Percentiles rank a stretch among this genome's conserved stretches.
Evolutionary conservation across 2,888 invertebrate genomes (phyloP).

Genomic region (Rugalucina vietnamica): DNA sequence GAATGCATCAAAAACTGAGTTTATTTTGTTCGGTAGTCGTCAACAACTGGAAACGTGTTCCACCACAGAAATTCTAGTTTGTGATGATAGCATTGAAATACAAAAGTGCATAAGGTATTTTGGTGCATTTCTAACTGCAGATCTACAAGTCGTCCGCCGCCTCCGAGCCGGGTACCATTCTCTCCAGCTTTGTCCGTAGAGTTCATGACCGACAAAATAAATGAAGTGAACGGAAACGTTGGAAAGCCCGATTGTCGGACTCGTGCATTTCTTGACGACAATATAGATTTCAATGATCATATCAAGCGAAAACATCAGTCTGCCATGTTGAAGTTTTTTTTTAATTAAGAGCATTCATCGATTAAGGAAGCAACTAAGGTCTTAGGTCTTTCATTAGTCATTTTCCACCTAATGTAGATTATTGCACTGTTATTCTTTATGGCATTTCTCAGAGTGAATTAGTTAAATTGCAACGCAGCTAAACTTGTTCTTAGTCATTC

Average conservation of each 20-base stretch:
- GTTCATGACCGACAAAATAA: too few species aligned
- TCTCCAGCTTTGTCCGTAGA: too few species aligned
- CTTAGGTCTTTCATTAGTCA: background rate
- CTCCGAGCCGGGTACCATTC: too few species aligned
- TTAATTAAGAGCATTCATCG: too few species aligned
- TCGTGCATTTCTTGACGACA: constrained; percentile 12
- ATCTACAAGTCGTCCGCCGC: too few species aligned
- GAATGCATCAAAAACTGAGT: constrained; percentile 28
- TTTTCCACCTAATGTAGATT: background rate
- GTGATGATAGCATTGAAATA: background rate
- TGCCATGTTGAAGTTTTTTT: background rate
- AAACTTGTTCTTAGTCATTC: too few species aligned
- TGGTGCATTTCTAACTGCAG: constrained; percentile 29
- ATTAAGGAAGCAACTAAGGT: background rate
- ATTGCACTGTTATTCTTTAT: background rate
- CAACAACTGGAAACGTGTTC: constrained; percentile 9
- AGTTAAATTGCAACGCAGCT: too few species aligned
- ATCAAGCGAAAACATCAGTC: background rate
- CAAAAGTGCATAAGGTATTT: constrained; percentile 14
- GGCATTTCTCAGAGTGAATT: background rate
- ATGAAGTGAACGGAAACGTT: background rate
- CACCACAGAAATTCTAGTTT: constrained; percentile 12
- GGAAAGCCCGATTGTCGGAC: too few species aligned
- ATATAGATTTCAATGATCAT: background rate
- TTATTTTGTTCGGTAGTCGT: constrained; percentile 15